Evolutionary conservation across 1,140 invertebrate genomes (phyloP), one percentile per base, ranked within the genome.

Genomic region (Formica exsecta): DNA sequence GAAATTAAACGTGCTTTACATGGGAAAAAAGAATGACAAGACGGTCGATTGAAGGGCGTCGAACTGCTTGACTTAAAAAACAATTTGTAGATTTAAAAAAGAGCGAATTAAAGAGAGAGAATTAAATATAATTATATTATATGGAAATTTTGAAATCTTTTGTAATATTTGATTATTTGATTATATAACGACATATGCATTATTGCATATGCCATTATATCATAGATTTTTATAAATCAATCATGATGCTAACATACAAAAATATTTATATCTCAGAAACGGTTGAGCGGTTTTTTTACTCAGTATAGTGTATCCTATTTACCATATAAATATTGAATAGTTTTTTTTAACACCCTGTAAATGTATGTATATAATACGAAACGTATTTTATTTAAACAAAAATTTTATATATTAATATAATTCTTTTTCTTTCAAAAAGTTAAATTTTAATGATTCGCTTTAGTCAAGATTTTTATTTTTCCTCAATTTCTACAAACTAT

Each of bases 1-100:
- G 87, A 89, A 89, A 89, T 89, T 89, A 89, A 89, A 89, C 70
- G 71, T 76, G 25, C 51, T 44, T 22, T 61, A 61, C 29, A 11
- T 38, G 8, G 1, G 19, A 68, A 54, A 73, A 36, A 88, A 80
- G 32, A 89, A 86, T 16, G 48, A 73, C 70, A 16, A 73, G 22
- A 9, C 38, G 41, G 29, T 51, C 65, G 48, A 77, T 84, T 41
- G 29, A 61, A 6, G 38, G 19, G 22, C 22, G 29, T 54, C 32
- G 54, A 70, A 29, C 9, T 29, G 36, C 29, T 5, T 71, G 71
- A 36, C 44, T 66, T 25, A 16, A 29, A 29, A 70, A 44, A 70
- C 9, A 80, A 74, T 65, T 51, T 13, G 32, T 22, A 29, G 11
- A 76, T 13, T 41, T 6, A 38, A 51, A 62, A 75, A 0, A 32